Conservation (phyloP, 2,888 invertebrate genomes). For the Anticlea derivata region DNA sequence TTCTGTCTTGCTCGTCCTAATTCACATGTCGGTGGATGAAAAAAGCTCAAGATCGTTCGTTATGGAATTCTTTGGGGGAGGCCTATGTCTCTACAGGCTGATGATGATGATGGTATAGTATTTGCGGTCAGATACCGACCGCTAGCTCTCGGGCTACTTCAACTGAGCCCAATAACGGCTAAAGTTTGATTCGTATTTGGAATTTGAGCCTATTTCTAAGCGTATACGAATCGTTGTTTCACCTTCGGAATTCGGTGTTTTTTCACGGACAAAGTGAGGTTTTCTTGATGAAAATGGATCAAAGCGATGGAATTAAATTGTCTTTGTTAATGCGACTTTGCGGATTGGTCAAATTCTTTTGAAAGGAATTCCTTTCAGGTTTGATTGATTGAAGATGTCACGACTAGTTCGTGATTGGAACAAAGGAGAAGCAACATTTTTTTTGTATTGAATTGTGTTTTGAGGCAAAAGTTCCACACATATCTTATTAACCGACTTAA, state of each 20-base stretch:
- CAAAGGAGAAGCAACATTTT: no score
- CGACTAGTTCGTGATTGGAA: background rate
- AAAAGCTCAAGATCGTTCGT: no score
- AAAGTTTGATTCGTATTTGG: slow-evolving; percentile 50
- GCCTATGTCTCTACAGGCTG: no score
- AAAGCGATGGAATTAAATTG: slow-evolving; percentile 38
- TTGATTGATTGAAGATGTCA: slow-evolving; percentile 19
- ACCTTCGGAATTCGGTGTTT: slow-evolving; percentile 37
- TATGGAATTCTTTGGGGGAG: no score
- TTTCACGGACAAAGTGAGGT: slow-evolving; percentile 18
- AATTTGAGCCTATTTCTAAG: slow-evolving; percentile 41
- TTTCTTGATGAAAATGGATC: slow-evolving; percentile 34
- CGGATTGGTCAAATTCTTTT: slow-evolving; percentile 11
- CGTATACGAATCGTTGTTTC: slow-evolving; percentile 39
- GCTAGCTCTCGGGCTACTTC: slow-evolving; percentile 6
- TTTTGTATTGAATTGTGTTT: no score
- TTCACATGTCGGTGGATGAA: no score
- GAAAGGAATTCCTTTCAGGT: slow-evolving; percentile 24
- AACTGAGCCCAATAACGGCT: slow-evolving; percentile 58
- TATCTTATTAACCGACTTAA: no score
- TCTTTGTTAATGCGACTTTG: slow-evolving; percentile 30
- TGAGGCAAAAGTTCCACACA: no score
- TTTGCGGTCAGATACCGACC: background rate
- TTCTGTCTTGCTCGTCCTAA: no score
- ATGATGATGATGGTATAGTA: no score